A percentile compares a stretch with the other conserved stretches of the same genome.
Conservation (phyloP, 2,113 vertebrate genomes). For the Henicopernis longicauda region DNA sequence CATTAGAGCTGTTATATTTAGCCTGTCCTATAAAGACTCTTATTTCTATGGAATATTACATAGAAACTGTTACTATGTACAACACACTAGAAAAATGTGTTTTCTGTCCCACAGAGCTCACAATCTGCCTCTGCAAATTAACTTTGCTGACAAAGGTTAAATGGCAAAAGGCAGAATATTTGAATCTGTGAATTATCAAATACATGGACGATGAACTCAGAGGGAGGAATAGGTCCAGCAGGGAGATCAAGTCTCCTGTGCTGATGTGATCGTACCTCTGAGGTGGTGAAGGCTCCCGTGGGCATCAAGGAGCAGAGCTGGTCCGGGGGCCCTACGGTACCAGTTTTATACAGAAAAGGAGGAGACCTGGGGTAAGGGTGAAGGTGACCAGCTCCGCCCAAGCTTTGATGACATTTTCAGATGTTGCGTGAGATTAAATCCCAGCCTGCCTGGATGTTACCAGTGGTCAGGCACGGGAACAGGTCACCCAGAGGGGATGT, state of each 20-base stretch:
- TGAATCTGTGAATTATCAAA: background rate
- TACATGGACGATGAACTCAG: background rate
- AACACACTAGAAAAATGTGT: slow-evolving; percentile 17
- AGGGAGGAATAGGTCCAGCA: background rate
- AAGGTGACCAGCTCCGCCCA: background rate
- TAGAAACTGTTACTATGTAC: slow-evolving; percentile 60
- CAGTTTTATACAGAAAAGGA: background rate
- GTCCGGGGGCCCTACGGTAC: background rate
- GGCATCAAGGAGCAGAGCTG: background rate
- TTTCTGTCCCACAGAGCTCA: slow-evolving; percentile 42
- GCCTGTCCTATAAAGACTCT: background rate
- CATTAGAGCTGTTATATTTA: slow-evolving; percentile 58
- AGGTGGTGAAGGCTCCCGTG: background rate
- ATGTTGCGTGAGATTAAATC: background rate
- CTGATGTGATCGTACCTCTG: background rate
- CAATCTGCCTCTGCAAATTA: slow-evolving; percentile 42
- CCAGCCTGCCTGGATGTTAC: background rate
- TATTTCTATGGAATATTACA: slow-evolving; percentile 52
- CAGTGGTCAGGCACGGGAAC: background rate
- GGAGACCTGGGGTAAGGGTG: background rate
- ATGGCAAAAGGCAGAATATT: slow-evolving; percentile 7
- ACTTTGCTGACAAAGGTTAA: slow-evolving; percentile 9
- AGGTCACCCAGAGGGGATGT: background rate
- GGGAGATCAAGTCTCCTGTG: background rate
- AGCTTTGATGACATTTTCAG: background rate